Percentiles rank a stretch among this genome's conserved stretches.
These are phyloP conservation scores for Brachypterus glaber DNA, from an alignment of 2,888 invertebrate species.

Conservation along the genomic window DNA sequence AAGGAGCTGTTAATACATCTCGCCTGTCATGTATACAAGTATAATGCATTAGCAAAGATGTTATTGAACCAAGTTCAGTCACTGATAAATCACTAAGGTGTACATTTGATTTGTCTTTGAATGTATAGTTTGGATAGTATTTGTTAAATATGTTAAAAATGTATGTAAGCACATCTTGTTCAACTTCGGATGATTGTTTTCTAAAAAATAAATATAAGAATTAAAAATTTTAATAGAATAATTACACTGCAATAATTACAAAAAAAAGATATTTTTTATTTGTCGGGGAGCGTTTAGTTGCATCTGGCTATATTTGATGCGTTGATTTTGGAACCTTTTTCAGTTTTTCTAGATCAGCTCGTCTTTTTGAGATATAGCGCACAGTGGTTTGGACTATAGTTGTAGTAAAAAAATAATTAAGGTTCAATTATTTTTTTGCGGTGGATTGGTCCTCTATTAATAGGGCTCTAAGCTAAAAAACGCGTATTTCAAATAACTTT, in stretches of 20 bases:
- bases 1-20: constrained; percentile 33
- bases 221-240: constrained; percentile 8
- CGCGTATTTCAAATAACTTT: no score
- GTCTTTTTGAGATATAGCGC: no score
- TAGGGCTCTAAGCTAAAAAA: no score
- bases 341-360: no score
- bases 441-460: no score
- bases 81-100: constrained; percentile 25
- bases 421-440: no score
- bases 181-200: constrained; percentile 24
- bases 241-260: constrained; percentile 4
- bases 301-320: no score
- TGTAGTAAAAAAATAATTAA: no score
- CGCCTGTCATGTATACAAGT: constrained; percentile 35
- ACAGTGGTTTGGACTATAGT: no score
- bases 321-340: no score
- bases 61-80: constrained; percentile 26
- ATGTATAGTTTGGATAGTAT: constrained; percentile 28
- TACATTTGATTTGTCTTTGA: constrained; percentile 23
- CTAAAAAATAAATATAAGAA: constrained; percentile 10
- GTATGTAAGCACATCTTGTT: constrained; percentile 23
- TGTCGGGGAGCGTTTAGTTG: no score
- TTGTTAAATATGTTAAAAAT: constrained; percentile 25
- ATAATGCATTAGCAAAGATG: constrained; percentile 36
- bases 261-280: no score